Base-by-base conservation (phyloP, 2,888 invertebrate species). In the Pantelozetes paolii region DNA sequence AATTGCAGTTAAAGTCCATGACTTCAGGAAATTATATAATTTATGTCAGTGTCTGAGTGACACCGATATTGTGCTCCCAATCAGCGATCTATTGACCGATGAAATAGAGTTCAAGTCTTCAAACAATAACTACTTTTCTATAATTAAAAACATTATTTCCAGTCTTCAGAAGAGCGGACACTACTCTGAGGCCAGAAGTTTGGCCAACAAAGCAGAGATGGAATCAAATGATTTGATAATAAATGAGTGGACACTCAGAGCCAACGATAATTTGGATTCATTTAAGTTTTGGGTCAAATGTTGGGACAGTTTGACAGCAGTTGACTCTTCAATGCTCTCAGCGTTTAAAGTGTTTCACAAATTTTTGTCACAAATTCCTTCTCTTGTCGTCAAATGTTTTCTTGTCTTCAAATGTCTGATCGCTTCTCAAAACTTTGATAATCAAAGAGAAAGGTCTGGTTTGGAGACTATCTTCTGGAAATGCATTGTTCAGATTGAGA, bases 11-110 rank as follows among this genome's bases (percentile, higher is more conserved):
- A 32, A 20, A 36, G 72, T 73, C 18, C 73, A 73, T 6, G 75
- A 75, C 30, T 75, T 75, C 32, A 69, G 75, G 26, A 74, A 74
- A 36, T n/a, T 75, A 6, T 75, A 75, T 74, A 48, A 67, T 0
- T 50, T 75, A 20, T 75, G 57, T 18, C 75, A 75, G 30, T 74
- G 73, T 48, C n/a, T 74, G 9, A 20, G n/a, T 20, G 69, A 75
- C 15, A 75, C 75, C 11, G 48, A 42, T 54, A 26, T 71, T n/a
- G 59, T 30, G n/a, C 42, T 73, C 18, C 73, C 73, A 15, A 73
- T 73, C 32, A 11, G 2, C 2, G 62, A 69, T 3, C 54, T 72
- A 11, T 32, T 64, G 13, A 48, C 67, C 1, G 42, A 40, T 9
- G 20, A 73, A 32, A 42, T 23, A 3, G 50, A 73, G 9, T 36